phyloP scores from a whole-genome alignment of 1,140 invertebrate genomes.

The Venustaconcha ellipsiformis region DNA sequence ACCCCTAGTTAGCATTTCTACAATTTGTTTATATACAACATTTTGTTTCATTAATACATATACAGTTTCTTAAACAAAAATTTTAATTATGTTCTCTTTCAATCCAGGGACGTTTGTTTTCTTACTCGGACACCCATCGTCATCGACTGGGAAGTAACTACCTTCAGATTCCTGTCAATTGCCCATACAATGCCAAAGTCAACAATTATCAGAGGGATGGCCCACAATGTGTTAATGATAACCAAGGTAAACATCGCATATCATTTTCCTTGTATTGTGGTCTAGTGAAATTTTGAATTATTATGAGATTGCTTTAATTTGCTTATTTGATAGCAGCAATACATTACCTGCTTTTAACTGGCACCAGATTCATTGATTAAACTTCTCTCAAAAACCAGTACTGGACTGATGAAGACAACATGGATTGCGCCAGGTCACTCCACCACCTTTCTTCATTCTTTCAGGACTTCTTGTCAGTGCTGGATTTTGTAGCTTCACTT shows the following conservation, averaged over 20 bases:
- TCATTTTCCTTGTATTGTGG: not conserved
- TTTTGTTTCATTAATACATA: too few relatives aligned
- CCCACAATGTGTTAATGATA: conserved; percentile 68
- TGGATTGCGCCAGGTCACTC: too few relatives aligned
- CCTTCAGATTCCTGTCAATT: conserved; percentile 95
- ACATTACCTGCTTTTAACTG: too few relatives aligned
- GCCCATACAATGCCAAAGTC: conserved; percentile 77
- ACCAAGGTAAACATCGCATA: conserved; percentile 57
- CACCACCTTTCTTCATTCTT: too few relatives aligned
- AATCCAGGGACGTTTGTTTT: conserved; percentile 84
- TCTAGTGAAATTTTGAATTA: not conserved
- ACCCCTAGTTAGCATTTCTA: too few relatives aligned
- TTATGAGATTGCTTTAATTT: not conserved
- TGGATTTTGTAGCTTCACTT: too few relatives aligned
- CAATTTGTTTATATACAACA: too few relatives aligned
- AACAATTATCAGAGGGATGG: conserved; percentile 93
- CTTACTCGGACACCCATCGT: conserved; percentile 95
- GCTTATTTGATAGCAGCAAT: not conserved
- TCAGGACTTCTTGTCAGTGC: too few relatives aligned
- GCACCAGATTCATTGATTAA: too few relatives aligned
- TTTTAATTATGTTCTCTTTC: too few relatives aligned
- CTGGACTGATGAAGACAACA: not conserved
- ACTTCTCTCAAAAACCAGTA: too few relatives aligned
- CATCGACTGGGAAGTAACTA: conserved; percentile 94
- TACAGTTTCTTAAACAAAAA: too few relatives aligned